Percentiles rank a stretch among this genome's conserved stretches.
These are phyloP conservation scores for Rhagoletis zephyria DNA, from an alignment of 1,140 invertebrate species.

Conservation along the genomic window DNA sequence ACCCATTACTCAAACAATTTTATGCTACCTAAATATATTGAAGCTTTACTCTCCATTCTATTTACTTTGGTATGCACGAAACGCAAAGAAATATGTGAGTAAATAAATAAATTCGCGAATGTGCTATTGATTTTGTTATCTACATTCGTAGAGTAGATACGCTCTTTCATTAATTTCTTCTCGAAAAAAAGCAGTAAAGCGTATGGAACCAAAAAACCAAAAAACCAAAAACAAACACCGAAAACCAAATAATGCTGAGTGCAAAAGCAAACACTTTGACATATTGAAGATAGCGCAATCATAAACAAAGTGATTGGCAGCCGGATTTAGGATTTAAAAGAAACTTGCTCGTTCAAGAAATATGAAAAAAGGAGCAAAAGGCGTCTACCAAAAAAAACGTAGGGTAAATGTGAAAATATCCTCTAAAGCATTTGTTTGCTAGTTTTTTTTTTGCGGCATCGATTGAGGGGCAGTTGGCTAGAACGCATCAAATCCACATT, in stretches of 20 bases:
- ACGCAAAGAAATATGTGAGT: not conserved
- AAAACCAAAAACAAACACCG: not conserved
- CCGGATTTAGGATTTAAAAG: not conserved
- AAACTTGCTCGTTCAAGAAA: not conserved
- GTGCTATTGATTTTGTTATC: not conserved
- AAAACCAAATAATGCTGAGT: too few relatives aligned
- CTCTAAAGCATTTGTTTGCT: not conserved
- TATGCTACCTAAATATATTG: too few relatives aligned
- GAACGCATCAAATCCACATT: not conserved
- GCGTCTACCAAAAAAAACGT: not conserved
- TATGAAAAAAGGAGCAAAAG: not conserved
- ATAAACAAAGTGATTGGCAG: slow-evolving; percentile 1
- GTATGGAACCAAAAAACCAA: not conserved
- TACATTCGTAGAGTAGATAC: not conserved
- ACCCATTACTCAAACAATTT: too few relatives aligned
- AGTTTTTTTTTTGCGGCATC: not conserved
- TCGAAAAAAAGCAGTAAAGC: not conserved
- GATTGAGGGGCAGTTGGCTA: not conserved
- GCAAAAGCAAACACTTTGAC: not conserved
- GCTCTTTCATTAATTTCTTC: not conserved
- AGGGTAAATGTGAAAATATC: not conserved
- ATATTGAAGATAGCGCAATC: not conserved
- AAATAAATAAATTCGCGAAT: slow-evolving; percentile 16
- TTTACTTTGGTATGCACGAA: too few relatives aligned
- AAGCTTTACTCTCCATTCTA: too few relatives aligned